A percentile compares a stretch with the other conserved stretches of the same genome.
Evolutionary conservation across 2,888 invertebrate genomes (phyloP).

Genomic region (Lottia scabra): DNA sequence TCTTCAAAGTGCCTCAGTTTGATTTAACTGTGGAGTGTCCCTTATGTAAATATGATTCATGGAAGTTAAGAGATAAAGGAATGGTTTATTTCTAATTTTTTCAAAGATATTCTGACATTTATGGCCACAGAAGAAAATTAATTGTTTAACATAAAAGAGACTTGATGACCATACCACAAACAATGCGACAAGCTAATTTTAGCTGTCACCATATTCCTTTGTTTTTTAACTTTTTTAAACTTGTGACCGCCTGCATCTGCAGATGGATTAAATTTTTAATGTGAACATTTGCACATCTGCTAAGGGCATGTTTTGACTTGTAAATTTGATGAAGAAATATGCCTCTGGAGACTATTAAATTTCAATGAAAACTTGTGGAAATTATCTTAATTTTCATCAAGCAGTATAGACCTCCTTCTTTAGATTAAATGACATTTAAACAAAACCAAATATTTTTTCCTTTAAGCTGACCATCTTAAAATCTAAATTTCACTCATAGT

Average conservation of each 20-base stretch:
- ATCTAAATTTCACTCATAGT: too few species aligned
- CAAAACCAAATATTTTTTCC: too few species aligned
- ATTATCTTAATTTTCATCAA: too few species aligned
- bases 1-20: too few species aligned
- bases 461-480: too few species aligned
- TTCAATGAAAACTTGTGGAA: too few species aligned
- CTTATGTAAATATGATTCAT: constrained; percentile 4
- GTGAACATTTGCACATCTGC: constrained; percentile 2
- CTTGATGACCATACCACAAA: constrained; percentile 4
- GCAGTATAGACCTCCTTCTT: too few species aligned
- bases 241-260: constrained; percentile 1
- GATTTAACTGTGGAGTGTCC: background rate
- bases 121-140: background rate
- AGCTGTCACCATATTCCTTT: background rate
- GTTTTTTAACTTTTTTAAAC: background rate
- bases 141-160: constrained; percentile 1
- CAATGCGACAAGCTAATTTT: background rate
- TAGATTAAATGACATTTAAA: too few species aligned
- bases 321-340: background rate
- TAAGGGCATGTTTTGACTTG: background rate
- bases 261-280: background rate
- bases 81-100: constrained; percentile 1
- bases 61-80: constrained; percentile 1
- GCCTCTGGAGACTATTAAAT: too few species aligned
- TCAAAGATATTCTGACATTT: background rate